Base-by-base conservation (phyloP, 2,888 invertebrate genomes). In the Polietes domitor region DNA sequence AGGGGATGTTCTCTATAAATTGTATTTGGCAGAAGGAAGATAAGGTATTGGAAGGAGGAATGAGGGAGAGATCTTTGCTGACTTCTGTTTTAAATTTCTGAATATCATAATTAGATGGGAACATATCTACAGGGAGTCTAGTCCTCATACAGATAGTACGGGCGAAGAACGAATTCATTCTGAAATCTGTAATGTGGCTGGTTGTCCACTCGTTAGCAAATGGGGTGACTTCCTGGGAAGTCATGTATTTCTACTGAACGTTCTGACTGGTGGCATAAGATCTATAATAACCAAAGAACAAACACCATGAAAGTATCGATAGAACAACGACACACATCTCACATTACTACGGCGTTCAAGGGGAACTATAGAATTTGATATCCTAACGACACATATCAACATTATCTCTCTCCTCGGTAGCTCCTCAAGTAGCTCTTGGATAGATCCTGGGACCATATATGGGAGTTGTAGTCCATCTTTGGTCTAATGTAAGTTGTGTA, bases 1-100 rank as follows among this genome's bases (percentile, higher is more conserved):
- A 50, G 50, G 50, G 50, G 50, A 50, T 50, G 50, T n/a, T n/a
- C 50, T n/a, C 50, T 50, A 50, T 50, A 50, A 7, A 50, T 50
- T 15, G n/a, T 50, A n/a, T 17, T n/a, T 50, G 3, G 50, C 17
- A 3, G 12, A 2, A 2, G 50, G 50, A 50, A 37, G 12, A 10
- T 7, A 37, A 9, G 4, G 37, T 3, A 37, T 37, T 9, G 50
- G 19, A 50, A 12, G 50, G 17, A 17, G 50, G 50, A 50, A 50
- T n/a, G 50, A 50, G 50, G 19, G 19, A 17, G 17, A n/a, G n/a
- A 7, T 50, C 6, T 50, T 50, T 50, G 50, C n/a, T 50, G 50
- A 50, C 17, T 5, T 17, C n/a, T 2, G 50, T 5, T n/a, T 50
- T 50, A 12, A 50, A 50, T 7, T n/a, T 50, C 3, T 6, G 9